Evolutionary conservation across 2,797 vertebrate species (phyloP).

Genomic region (Philypnodon macrostomus): DNA sequence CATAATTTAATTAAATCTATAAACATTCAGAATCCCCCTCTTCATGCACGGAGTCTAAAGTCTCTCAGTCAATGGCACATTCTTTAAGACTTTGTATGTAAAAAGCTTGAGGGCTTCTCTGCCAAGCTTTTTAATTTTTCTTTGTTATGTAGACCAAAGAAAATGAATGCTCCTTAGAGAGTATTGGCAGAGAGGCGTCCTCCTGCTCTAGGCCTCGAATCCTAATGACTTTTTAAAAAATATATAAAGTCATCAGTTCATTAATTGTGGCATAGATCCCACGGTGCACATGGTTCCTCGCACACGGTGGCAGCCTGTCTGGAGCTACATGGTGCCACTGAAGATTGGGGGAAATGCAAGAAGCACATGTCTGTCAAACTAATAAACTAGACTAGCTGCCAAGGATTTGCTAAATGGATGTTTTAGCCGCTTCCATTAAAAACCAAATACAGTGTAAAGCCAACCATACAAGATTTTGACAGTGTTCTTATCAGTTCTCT

Average conservation of each 20-base stretch:
- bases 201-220: slow-evolving; percentile 66
- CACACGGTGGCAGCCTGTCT: slow-evolving; percentile 31
- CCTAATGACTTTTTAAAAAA: slow-evolving; percentile 80
- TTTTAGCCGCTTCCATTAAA: slow-evolving; percentile 2
- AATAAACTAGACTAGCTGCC: neutral
- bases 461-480: no score
- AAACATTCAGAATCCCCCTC: slow-evolving; percentile 57
- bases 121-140: slow-evolving; percentile 56
- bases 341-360: slow-evolving; percentile 10
- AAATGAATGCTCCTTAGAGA: slow-evolving; percentile 62
- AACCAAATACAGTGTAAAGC: slow-evolving; percentile 6
- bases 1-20: slow-evolving; percentile 68
- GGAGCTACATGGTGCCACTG: slow-evolving; percentile 29
- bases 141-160: slow-evolving; percentile 71
- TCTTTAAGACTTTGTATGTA: slow-evolving; percentile 47
- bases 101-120: slow-evolving; percentile 48
- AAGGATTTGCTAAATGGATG: neutral
- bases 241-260: slow-evolving; percentile 74
- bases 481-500: no score
- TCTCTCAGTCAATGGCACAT: slow-evolving; percentile 41
- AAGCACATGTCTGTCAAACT: slow-evolving; percentile 1
- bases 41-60: slow-evolving; percentile 42
- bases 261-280: slow-evolving; percentile 69
- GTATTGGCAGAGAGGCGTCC: slow-evolving; percentile 50
- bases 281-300: slow-evolving; percentile 55